Conservation (phyloP, 2,113 vertebrate species). For the Orientallactaga bullata region DNA sequence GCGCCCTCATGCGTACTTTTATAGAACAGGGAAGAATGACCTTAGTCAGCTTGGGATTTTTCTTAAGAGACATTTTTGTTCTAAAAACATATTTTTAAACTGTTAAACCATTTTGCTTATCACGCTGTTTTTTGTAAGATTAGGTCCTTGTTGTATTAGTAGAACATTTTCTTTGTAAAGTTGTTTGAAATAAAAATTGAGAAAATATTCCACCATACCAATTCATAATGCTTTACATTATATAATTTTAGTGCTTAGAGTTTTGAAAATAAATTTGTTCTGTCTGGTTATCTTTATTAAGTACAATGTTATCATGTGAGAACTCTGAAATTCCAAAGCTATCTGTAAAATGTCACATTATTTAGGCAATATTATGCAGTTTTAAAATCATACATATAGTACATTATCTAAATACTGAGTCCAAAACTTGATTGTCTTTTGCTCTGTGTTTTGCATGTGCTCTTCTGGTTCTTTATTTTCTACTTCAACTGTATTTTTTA, state of each 20-base stretch:
- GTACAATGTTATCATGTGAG: slow-evolving; percentile 37
- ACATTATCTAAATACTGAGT: slow-evolving; percentile 45
- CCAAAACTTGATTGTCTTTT: slow-evolving; percentile 24
- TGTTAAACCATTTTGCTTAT: slow-evolving; percentile 59
- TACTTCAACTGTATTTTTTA: slow-evolving; percentile 25
- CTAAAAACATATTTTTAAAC: slow-evolving; percentile 63
- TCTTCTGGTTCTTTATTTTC: slow-evolving; percentile 53
- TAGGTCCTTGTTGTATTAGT: slow-evolving; percentile 8
- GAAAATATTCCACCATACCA: slow-evolving; percentile 36
- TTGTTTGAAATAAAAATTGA: slow-evolving; percentile 62
- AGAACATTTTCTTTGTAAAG: slow-evolving; percentile 46
- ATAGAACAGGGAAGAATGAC: slow-evolving; percentile 38
- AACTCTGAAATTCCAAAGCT: slow-evolving; percentile 54
- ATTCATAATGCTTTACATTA: neutral
- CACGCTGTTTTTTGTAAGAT: slow-evolving; percentile 48
- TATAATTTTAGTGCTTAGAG: slow-evolving; percentile 38
- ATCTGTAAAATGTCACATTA: slow-evolving; percentile 5
- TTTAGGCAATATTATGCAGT: neutral
- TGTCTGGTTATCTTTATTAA: slow-evolving; percentile 6
- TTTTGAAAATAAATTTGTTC: slow-evolving; percentile 48
- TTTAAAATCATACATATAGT: slow-evolving; percentile 27
- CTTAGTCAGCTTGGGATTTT: slow-evolving; percentile 49
- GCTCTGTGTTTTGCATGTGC: slow-evolving; percentile 37
- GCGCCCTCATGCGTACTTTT: slow-evolving; percentile 16
- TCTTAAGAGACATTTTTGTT: slow-evolving; percentile 65